These are phyloP conservation scores for Brachyrhaphis roseni DNA, from an alignment of 2,797 vertebrate species.

Conservation along the genomic window DNA sequence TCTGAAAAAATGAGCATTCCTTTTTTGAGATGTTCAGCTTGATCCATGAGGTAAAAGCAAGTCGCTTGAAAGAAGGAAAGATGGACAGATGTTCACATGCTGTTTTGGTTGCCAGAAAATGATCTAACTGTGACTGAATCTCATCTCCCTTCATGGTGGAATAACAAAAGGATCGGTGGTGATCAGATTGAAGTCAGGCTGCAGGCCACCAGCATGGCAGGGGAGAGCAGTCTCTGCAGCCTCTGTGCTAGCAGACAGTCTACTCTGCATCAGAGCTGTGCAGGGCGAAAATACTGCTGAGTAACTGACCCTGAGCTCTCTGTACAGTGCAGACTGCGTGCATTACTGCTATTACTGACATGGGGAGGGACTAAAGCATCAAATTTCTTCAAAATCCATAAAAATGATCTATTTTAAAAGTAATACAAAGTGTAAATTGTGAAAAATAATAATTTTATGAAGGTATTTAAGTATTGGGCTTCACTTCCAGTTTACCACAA, in stretches of 20 bases:
- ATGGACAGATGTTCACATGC: conserved; percentile 37
- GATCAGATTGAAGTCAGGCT: conserved; percentile 4
- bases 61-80: conserved; percentile 72
- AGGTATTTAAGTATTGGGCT: background rate
- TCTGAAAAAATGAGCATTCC: conserved; percentile 85
- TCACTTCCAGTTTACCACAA: too few species aligned
- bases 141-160: conserved; percentile 41
- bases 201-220: conserved; percentile 11
- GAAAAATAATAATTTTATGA: background rate
- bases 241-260: conserved; percentile 26
- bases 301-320: background rate
- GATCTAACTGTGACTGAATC: conserved; percentile 16
- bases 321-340: conserved; percentile 1
- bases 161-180: background rate
- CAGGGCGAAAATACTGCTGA: conserved; percentile 44
- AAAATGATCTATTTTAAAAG: background rate
- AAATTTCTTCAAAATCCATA: background rate
- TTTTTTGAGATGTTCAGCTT: conserved; percentile 87
- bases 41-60: conserved; percentile 82
- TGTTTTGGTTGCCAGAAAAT: conserved; percentile 19
- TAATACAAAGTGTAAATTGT: background rate
- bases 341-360: background rate
- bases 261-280: conserved; percentile 64
- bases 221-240: conserved; percentile 53
- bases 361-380: background rate